A percentile compares a stretch with the other conserved stretches of the same genome.
These are phyloP conservation scores for Marronus borbonicus DNA, from an alignment of 2,888 invertebrate genomes.

Conservation along the genomic window DNA sequence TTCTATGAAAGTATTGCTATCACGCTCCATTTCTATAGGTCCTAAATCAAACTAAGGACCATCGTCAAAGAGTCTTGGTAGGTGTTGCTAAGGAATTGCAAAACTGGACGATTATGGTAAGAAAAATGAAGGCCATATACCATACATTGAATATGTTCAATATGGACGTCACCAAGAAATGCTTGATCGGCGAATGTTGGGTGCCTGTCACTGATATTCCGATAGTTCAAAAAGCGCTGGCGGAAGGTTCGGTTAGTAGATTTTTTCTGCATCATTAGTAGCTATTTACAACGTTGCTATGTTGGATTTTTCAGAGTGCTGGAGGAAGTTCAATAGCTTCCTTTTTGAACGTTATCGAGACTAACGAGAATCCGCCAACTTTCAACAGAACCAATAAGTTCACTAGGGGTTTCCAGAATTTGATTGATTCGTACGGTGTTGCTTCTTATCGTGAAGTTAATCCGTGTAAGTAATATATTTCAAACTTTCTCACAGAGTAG, in stretches of 20 bases:
- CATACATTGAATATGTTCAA: constrained; percentile 94
- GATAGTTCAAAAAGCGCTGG: constrained; percentile 83
- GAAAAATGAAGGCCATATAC: constrained; percentile 95
- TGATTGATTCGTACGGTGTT: constrained; percentile 95
- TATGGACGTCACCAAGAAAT: constrained; percentile 92
- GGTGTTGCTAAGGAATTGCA: constrained; percentile 91
- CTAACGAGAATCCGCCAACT: constrained; percentile 88
- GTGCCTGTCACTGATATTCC: constrained; percentile 82
- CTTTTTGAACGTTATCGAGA: constrained; percentile 91
- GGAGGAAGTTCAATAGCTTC: constrained; percentile 93
- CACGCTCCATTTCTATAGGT: constrained; percentile 74
- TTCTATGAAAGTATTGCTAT: neutral
- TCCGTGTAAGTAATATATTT: constrained; percentile 77
- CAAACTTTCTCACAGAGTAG: neutral
- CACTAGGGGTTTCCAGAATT: constrained; percentile 92
- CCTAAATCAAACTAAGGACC: constrained; percentile 89
- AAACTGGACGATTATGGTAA: constrained; percentile 89
- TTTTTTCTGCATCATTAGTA: neutral
- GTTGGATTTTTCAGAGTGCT: constrained; percentile 71
- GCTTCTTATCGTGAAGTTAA: constrained; percentile 95
- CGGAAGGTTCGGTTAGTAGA: constrained; percentile 82
- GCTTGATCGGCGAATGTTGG: constrained; percentile 93
- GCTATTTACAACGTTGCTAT: neutral
- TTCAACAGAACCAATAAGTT: constrained; percentile 94
- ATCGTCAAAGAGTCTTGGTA: constrained; percentile 86